Conservation (phyloP, 2,888 invertebrate genomes). For the Ichneumoninae sp. region DNA sequence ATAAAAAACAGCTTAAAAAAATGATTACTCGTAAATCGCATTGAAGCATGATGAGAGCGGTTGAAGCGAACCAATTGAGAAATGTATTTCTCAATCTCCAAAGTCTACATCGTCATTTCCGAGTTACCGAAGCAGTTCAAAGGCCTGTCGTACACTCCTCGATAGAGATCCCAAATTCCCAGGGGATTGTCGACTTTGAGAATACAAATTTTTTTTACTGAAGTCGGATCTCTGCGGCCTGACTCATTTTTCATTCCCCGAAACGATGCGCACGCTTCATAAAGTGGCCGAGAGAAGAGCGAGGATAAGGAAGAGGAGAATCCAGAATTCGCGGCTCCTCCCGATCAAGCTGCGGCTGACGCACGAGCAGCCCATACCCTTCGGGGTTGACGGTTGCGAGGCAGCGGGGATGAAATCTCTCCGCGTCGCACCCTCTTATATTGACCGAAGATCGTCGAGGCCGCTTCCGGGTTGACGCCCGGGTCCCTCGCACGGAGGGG, state of each 20-base stretch:
- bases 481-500: background rate
- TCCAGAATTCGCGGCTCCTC: background rate
- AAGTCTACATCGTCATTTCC: background rate
- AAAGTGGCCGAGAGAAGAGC: background rate
- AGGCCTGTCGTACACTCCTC: background rate
- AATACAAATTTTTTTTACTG: background rate
- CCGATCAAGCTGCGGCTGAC: background rate
- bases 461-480: constrained; percentile 58
- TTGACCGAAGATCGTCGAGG: constrained; percentile 32
- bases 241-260: constrained; percentile 18
- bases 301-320: background rate
- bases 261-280: background rate
- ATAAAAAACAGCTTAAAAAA: background rate
- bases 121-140: background rate
- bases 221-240: background rate
- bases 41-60: background rate
- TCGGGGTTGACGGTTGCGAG: constrained; percentile 10
- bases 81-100: background rate
- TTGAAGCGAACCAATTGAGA: background rate
- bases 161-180: background rate
- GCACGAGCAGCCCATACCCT: background rate
- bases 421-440: constrained; percentile 35
- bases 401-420: constrained; percentile 26
- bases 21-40: background rate
- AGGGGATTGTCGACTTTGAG: background rate